Evolutionary conservation across 2,797 vertebrate genomes (phyloP).

Genomic region (Pitangus sulphuratus): DNA sequence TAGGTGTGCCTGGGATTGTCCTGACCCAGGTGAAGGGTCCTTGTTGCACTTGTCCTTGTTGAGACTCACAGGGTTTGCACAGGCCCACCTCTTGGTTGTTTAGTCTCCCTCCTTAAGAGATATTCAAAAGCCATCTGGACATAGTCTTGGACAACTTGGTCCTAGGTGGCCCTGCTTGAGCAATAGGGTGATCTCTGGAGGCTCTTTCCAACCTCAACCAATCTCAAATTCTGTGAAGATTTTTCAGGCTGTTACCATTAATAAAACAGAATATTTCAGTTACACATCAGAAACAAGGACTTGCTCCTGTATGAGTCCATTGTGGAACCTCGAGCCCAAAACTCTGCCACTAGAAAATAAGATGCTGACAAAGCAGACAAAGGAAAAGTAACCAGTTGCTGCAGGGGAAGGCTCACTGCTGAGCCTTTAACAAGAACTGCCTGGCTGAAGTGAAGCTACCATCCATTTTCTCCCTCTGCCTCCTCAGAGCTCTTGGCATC

Average conservation of each 20-base stretch:
- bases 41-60: not conserved
- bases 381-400: not conserved
- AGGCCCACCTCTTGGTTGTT: not conserved
- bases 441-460: not conserved
- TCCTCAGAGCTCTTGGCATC: not conserved
- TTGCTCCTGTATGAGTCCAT: not conserved
- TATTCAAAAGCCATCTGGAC: not conserved
- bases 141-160: not conserved
- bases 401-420: not conserved
- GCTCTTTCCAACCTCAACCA: not conserved
- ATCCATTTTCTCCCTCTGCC: not conserved
- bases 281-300: not conserved
- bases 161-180: not conserved
- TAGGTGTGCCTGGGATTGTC: not conserved
- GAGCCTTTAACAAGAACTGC: not conserved
- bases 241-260: not conserved
- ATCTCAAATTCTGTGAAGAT: not conserved
- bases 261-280: not conserved
- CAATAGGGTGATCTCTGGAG: not conserved
- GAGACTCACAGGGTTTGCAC: not conserved
- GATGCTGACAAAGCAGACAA: not conserved
- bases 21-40: fast-evolving
- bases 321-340: not conserved
- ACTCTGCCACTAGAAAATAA: not conserved
- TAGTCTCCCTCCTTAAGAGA: not conserved